Conservation (phyloP, 53 echinoderm and acorn worm species). For the Glandiceps talaboti region DNA sequence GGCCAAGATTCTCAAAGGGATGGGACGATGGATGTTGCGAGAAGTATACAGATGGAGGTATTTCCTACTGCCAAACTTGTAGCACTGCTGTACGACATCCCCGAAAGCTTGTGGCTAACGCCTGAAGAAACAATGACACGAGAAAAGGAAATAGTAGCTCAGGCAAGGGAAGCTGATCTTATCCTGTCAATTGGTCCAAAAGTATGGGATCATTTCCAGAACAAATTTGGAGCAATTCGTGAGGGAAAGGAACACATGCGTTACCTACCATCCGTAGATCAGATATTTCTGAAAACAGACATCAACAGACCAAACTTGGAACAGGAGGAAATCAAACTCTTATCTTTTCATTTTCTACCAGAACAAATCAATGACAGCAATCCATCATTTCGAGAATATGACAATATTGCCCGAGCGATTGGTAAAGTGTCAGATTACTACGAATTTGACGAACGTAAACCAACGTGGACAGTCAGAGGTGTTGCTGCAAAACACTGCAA, state of each 20-base stretch:
- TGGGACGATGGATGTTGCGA: not conserved
- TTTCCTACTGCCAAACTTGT: not conserved
- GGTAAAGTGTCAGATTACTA: not conserved
- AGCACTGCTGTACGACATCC: not conserved
- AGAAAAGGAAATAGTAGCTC: not conserved
- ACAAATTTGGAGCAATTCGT: not conserved
- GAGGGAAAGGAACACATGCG: not conserved
- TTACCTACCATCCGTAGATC: not conserved
- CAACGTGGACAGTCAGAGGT: not conserved
- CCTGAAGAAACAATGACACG: not conserved
- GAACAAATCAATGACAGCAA: not conserved
- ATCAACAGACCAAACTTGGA: not conserved
- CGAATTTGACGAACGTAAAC: not conserved
- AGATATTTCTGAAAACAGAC: not conserved
- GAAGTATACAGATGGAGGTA: not conserved
- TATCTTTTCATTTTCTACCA: not conserved
- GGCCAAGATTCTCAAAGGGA: not conserved
- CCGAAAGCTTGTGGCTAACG: not conserved
- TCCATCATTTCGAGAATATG: not conserved
- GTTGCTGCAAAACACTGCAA: not conserved
- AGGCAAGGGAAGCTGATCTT: not conserved
- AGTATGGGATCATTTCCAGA: not conserved
- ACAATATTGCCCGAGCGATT: not conserved
- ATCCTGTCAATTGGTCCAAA: not conserved
- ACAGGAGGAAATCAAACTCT: not conserved